A percentile compares a stretch with the other conserved stretches of the same genome.
Conservation (phyloP, 2,797 vertebrate genomes). For the Labroides dimidiatus region DNA sequence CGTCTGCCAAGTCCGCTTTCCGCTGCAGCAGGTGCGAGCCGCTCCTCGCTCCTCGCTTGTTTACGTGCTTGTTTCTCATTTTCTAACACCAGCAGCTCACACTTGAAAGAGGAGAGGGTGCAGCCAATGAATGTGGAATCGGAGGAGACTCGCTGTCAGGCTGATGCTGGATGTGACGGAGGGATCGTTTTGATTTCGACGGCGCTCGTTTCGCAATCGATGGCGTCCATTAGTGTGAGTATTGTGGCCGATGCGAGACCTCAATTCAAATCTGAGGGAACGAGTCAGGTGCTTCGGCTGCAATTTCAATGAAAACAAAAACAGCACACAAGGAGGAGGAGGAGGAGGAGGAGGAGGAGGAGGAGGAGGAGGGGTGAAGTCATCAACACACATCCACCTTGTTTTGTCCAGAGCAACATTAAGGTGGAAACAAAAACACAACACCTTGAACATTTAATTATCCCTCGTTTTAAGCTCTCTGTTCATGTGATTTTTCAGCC, state of each 20-base stretch:
- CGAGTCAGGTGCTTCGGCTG: background rate
- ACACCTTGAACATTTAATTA: conserved; percentile 74
- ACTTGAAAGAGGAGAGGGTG: conserved; percentile 25
- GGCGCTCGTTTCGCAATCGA: conserved; percentile 8
- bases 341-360: background rate
- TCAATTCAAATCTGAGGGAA: conserved; percentile 15
- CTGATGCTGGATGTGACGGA: conserved; percentile 28
- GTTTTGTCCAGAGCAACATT: conserved; percentile 25
- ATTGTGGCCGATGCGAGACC: background rate
- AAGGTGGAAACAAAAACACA: conserved; percentile 33
- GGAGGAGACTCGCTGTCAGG: conserved; percentile 17
- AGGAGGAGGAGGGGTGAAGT: conserved; percentile 35
- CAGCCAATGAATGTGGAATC: background rate
- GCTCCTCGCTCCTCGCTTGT: conserved; percentile 41
- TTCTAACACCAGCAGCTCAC: conserved; percentile 28
- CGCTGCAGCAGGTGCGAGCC: conserved; percentile 43
- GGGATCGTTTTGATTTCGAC: conserved; percentile 31
- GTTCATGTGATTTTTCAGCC: conserved; percentile 7
- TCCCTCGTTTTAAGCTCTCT: conserved; percentile 50
- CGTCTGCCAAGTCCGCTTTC: conserved; percentile 63
- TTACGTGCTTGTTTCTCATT: conserved; percentile 40
- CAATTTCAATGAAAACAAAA: conserved; percentile 13
- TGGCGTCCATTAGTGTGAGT: conserved; percentile 8
- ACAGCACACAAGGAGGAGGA: background rate
- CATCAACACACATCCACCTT: conserved; percentile 20